Evolutionary conservation across 2,797 vertebrate genomes (phyloP).

Genomic region (Ptychadena robeensis): DNA sequence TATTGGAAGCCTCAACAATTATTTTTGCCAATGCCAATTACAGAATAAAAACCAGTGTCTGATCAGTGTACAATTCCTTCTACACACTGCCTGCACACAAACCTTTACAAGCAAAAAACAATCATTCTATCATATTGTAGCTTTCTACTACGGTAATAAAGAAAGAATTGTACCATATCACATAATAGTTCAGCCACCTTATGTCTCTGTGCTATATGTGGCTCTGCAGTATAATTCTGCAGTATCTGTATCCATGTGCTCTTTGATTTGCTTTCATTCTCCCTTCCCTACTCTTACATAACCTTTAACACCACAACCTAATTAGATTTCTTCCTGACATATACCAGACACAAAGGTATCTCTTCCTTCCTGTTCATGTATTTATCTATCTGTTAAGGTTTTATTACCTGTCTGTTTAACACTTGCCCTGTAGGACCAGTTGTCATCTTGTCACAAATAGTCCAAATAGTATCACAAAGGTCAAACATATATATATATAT

Average conservation of each 20-base stretch:
- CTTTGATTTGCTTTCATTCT: background rate
- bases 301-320: slow-evolving; percentile 18
- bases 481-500: background rate
- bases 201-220: background rate
- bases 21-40: background rate
- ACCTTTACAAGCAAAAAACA: background rate
- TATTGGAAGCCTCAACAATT: background rate
- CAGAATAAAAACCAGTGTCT: background rate
- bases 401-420: slow-evolving; percentile 41
- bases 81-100: background rate
- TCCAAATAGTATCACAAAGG: background rate
- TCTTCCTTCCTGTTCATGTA: slow-evolving; percentile 28
- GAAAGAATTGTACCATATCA: background rate
- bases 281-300: background rate
- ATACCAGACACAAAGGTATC: slow-evolving; percentile 15
- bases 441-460: slow-evolving; percentile 2
- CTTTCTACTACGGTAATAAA: background rate
- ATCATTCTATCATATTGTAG: background rate
- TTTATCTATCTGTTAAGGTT: slow-evolving; percentile 22
- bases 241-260: background rate
- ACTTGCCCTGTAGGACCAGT: slow-evolving; percentile 12
- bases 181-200: background rate
- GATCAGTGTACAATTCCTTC: background rate
- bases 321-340: slow-evolving; percentile 23
- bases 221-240: background rate